Percentiles rank a stretch among this genome's conserved stretches.
These are phyloP conservation scores for Solenopsis invicta DNA, from an alignment of 1,140 invertebrate genomes.

Conservation along the genomic window DNA sequence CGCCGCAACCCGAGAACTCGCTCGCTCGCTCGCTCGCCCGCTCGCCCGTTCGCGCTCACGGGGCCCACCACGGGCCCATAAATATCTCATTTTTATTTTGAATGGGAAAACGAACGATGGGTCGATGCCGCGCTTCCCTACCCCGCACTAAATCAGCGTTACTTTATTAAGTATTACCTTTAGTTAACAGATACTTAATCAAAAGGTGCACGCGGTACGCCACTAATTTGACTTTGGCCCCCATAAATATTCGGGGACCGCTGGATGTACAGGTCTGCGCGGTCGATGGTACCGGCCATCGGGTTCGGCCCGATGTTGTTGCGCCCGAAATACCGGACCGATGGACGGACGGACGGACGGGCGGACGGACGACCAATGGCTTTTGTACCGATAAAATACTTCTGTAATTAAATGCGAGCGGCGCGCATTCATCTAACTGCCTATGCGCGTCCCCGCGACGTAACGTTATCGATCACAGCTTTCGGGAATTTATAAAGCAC, in stretches of 20 bases:
- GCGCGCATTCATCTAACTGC: constrained; percentile 83
- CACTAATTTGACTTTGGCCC: constrained; percentile 88
- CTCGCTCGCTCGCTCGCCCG: constrained; percentile 30
- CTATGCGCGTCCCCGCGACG: constrained; percentile 73
- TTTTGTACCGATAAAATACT: constrained; percentile 86
- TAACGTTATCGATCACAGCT: constrained; percentile 71
- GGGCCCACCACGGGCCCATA: constrained; percentile 78
- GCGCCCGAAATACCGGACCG: constrained; percentile 81
- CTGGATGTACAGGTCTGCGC: constrained; percentile 66
- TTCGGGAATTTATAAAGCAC: constrained; percentile 67
- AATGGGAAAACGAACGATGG: constrained; percentile 86
- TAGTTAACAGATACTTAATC: constrained; percentile 88
- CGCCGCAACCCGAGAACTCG: constrained; percentile 55
- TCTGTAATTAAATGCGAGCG: constrained; percentile 86
- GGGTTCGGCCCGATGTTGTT: constrained; percentile 60
- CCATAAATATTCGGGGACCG: constrained; percentile 86
- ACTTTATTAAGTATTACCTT: constrained; percentile 88
- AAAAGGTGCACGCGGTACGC: constrained; percentile 87
- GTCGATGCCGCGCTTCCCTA: constrained; percentile 79
- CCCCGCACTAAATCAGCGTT: constrained; percentile 86
- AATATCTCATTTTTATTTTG: constrained; percentile 87
- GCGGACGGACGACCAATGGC: constrained; percentile 82
- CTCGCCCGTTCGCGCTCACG: constrained; percentile 32
- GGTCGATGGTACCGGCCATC: constrained; percentile 48
- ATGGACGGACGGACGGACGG: constrained; percentile 58